Base-by-base conservation (phyloP, 1,140 invertebrate species). In the Atta colombica region DNA sequence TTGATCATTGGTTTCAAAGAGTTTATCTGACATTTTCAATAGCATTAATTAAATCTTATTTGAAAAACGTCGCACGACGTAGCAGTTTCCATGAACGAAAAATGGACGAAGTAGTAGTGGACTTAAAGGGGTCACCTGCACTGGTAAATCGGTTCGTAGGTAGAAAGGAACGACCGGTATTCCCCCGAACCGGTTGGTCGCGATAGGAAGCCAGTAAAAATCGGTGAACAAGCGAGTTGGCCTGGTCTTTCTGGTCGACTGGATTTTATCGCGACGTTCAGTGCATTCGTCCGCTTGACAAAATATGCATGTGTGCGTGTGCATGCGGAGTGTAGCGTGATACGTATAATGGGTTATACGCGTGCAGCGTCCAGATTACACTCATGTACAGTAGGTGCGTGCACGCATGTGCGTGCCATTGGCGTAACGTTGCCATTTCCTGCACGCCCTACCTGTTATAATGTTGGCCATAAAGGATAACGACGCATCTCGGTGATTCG, bases 121-220 rank as follows among this genome's bases (percentile, higher is more conserved):
- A 63, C n/a, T 74, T 61, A 75, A 84, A 60, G 31, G 25, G 53
- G 68, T 60, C 39, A 85, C 63, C 14, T 58, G 87, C 87, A 63
- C 78, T 35, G 28, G 75, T 88, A 71, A 75, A 89, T 88, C 69
- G 84, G 69, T 90, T 77, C 45, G 21, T 60, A 82, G 77, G 31
- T 69, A 85, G 87, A 58, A 90, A 85, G 88, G 80, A 74, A 85
- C 77, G 80, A 92, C 88, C 87, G 87, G 85, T 91, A 91, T 87
- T 72, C 35, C 16, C 71, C 45, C 63, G 85, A 91, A 91, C 89
- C 89, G 89, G 85, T 92, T 90, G 75, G 78, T 53, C 82, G 28
- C 74, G 78, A 81, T 72, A 72, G 82, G 85, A 81, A 88, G 86
- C 39, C 74, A 68, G 77, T 66, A 89, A 91, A 92, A 91, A 91